These are phyloP conservation scores for Nothocercus nigrocapillus DNA, from an alignment of 2,113 vertebrate genomes.

Conservation along the genomic window DNA sequence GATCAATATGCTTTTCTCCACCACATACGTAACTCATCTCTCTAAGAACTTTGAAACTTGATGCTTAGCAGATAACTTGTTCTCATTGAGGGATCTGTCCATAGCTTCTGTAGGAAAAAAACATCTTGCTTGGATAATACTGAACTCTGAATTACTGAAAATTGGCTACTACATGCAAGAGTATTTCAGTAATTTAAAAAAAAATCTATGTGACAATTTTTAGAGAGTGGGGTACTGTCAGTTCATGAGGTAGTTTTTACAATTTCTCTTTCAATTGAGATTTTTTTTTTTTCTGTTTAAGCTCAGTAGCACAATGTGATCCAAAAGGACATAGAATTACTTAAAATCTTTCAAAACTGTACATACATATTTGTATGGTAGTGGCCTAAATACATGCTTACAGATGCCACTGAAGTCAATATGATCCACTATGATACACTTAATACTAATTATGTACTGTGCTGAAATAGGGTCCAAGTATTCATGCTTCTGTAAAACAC, in stretches of 20 bases:
- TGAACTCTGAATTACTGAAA: neutral
- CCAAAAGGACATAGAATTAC: neutral
- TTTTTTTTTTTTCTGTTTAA: neutral
- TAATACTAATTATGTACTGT: neutral
- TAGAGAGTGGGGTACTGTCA: neutral
- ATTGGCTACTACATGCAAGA: neutral
- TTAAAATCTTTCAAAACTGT: neutral
- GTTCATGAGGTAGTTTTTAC: neutral
- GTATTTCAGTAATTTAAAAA: conserved; percentile 5
- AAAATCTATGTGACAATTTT: neutral
- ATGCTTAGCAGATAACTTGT: neutral
- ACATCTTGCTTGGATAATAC: neutral
- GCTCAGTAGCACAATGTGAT: neutral
- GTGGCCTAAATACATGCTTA: neutral
- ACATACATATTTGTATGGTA: neutral
- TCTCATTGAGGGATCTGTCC: neutral
- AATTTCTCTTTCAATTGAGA: neutral
- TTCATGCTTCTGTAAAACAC: neutral
- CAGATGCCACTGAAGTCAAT: neutral
- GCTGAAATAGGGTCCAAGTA: neutral
- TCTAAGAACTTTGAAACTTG: neutral
- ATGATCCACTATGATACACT: neutral
- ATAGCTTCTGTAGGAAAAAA: neutral
- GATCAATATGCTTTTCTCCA: neutral
- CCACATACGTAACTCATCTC: neutral